A percentile compares a stretch with the other conserved stretches of the same genome.
phyloP scores from a whole-genome alignment of 2,888 invertebrate genomes.

The Alloscopus bannaensis region DNA sequence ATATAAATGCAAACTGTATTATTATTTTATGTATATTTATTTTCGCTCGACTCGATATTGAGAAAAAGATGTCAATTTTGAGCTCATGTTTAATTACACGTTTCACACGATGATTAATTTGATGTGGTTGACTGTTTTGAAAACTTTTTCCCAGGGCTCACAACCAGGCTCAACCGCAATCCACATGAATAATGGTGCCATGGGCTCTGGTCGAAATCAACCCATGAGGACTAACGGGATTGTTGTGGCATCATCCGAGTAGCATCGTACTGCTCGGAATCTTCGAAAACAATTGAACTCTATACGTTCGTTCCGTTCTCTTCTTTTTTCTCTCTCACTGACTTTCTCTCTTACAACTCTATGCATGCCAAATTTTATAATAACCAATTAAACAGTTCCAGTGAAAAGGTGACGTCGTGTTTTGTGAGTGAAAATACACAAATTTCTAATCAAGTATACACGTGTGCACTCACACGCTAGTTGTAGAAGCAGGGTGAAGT shows the following conservation, averaged over 20 bases:
- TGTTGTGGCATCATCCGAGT: conserved; percentile 50
- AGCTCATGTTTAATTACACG: too few relatives aligned
- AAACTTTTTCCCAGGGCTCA: conserved; percentile 39
- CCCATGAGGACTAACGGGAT: conserved; percentile 54
- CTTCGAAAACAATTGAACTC: too few relatives aligned
- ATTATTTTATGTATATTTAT: too few relatives aligned
- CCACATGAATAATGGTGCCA: conserved; percentile 56
- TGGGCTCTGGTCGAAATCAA: conserved; percentile 55
- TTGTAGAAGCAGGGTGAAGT: too few relatives aligned
- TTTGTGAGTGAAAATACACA: too few relatives aligned
- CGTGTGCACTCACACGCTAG: too few relatives aligned
- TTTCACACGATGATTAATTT: background rate
- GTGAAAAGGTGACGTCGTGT: background rate
- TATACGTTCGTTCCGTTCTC: conserved; percentile 30
- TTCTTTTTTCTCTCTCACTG: too few relatives aligned
- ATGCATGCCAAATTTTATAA: conserved; percentile 60
- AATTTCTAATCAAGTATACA: too few relatives aligned
- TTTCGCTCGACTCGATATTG: too few relatives aligned
- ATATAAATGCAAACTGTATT: too few relatives aligned
- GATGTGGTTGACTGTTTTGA: background rate
- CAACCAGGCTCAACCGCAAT: conserved; percentile 60
- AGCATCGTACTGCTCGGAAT: conserved; percentile 47
- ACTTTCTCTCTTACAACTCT: too few relatives aligned
- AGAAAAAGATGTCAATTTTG: too few relatives aligned
- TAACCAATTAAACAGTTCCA: background rate